These are phyloP conservation scores for Tetraneura akinire DNA, from an alignment of 1,140 invertebrate genomes.

Conservation along the genomic window DNA sequence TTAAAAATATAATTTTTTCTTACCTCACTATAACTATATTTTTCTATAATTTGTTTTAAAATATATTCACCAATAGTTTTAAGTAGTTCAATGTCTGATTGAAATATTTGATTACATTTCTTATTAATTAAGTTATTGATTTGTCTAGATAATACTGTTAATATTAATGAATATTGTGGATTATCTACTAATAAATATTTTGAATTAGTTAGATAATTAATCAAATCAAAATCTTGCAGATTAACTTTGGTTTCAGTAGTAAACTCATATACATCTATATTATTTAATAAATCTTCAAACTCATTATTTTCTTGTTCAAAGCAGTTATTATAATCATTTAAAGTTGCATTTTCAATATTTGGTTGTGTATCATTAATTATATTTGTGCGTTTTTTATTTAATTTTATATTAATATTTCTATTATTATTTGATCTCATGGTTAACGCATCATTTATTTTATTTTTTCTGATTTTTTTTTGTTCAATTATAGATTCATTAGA, in stretches of 20 bases:
- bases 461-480: neutral
- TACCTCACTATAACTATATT: neutral
- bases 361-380: too few relatives aligned
- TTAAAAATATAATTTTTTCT: neutral
- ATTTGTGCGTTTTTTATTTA: too few relatives aligned
- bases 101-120: neutral
- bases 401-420: too few relatives aligned
- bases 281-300: neutral
- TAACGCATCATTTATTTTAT: too few relatives aligned
- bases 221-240: neutral
- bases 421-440: too few relatives aligned
- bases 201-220: neutral
- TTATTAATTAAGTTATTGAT: neutral
- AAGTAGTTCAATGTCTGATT: neutral
- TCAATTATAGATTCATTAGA: neutral
- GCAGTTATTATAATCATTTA: too few relatives aligned
- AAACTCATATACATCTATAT: neutral
- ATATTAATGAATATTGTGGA: neutral
- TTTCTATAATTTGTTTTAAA: constrained; percentile 9
- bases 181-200: neutral
- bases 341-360: too few relatives aligned
- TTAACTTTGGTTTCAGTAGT: neutral
- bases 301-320: neutral
- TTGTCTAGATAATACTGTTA: neutral
- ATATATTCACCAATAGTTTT: neutral